A percentile compares a stretch with the other conserved stretches of the same genome.
phyloP scores from a whole-genome alignment of 1,140 invertebrate species.

The Calycopis cecrops region DNA sequence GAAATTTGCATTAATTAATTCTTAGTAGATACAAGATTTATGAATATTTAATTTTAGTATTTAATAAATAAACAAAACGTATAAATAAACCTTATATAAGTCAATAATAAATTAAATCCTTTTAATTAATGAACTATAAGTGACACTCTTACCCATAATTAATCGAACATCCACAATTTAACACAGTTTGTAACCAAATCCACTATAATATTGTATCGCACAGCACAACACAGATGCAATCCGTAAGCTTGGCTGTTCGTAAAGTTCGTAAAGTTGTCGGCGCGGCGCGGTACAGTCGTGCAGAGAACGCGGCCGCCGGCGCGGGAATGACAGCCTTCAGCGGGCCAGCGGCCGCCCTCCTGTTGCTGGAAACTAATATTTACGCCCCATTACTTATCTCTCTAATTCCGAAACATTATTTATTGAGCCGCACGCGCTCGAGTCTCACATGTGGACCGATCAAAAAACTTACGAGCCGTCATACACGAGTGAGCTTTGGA shows the following conservation, averaged over 20 bases:
- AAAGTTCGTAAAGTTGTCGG: conserved; percentile 3
- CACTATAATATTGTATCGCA: background rate
- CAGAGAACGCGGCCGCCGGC: conserved; percentile 18
- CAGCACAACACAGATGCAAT: background rate
- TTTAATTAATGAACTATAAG: background rate
- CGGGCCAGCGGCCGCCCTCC: conserved; percentile 24
- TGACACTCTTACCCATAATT: background rate
- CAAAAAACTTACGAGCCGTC: too few relatives aligned
- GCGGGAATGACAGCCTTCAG: conserved; percentile 28
- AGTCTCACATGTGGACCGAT: too few relatives aligned
- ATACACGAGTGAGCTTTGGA: too few relatives aligned
- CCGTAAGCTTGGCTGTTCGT: background rate
- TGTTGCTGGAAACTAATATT: conserved; percentile 23
- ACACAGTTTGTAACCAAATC: conserved; percentile 3
- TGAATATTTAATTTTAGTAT: too few relatives aligned
- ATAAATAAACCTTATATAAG: too few relatives aligned
- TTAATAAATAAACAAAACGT: too few relatives aligned
- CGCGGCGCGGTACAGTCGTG: conserved; percentile 23
- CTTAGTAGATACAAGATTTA: too few relatives aligned
- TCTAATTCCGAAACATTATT: conserved; percentile 3
- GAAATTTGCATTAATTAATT: too few relatives aligned
- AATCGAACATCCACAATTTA: background rate
- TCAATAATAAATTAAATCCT: too few relatives aligned
- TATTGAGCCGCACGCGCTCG: background rate
- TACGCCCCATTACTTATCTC: conserved; percentile 8